A percentile compares a stretch with the other conserved stretches of the same genome.
Conservation (phyloP, 2,797 vertebrate genomes). For the Gymnocypris eckloni region DNA sequence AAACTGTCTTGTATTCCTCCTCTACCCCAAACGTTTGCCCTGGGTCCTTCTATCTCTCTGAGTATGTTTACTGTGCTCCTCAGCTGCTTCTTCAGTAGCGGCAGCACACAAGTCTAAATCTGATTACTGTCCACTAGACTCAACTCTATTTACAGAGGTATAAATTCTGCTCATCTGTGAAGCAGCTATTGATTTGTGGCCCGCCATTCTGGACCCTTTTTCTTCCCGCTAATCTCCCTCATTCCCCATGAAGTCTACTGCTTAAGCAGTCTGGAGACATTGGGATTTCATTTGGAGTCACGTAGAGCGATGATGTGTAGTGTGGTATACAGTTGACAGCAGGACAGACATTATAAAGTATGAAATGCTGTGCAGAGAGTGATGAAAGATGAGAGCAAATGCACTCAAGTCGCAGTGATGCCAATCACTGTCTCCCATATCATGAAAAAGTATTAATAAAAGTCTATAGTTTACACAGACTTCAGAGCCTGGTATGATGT, state of each 20-base stretch:
- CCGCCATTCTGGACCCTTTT: constrained; percentile 37
- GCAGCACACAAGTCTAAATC: constrained; percentile 36
- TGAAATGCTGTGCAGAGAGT: constrained; percentile 21
- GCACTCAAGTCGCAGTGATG: neutral
- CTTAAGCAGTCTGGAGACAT: constrained; percentile 51
- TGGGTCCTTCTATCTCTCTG: neutral
- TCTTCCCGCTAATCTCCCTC: constrained; percentile 46
- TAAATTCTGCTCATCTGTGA: constrained; percentile 43
- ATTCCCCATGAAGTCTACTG: constrained; percentile 44
- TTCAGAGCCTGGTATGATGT: neutral
- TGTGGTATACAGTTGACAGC: constrained; percentile 15
- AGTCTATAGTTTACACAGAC: neutral
- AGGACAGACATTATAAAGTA: constrained; percentile 18
- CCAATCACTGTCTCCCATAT: neutral
- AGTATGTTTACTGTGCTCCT: constrained; percentile 19
- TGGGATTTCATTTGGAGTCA: constrained; percentile 51
- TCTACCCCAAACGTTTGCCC: constrained; percentile 10
- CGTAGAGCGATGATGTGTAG: constrained; percentile 23
- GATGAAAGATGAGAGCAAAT: constrained; percentile 23
- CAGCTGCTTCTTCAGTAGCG: constrained; percentile 16
- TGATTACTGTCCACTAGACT: constrained; percentile 47
- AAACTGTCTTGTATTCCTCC: constrained; percentile 9
- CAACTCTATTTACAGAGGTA: constrained; percentile 37
- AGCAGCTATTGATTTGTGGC: constrained; percentile 50
- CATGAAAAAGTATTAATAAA: neutral